A percentile compares a stretch with the other conserved stretches of the same genome.
Conservation (phyloP, 2,888 invertebrate genomes). For the Mantis religiosa region DNA sequence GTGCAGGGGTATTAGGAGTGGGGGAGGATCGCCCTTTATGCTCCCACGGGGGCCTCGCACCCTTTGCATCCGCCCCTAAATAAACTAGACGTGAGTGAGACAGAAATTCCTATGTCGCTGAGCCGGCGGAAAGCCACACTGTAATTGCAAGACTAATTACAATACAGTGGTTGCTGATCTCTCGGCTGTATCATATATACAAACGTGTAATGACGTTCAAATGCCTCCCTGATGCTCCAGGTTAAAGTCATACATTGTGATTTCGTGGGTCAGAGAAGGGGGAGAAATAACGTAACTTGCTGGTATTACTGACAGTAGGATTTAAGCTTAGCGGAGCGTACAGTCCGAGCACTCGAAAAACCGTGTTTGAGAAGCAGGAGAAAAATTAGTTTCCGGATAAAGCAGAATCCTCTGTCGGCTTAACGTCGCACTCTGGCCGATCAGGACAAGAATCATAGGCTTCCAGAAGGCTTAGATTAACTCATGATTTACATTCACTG, state of each 20-base stretch:
- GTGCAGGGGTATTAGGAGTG: background rate
- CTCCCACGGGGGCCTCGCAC: background rate
- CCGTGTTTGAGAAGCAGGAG: background rate
- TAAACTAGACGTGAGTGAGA: background rate
- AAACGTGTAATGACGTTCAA: constrained; percentile 18
- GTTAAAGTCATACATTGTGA: constrained; percentile 25
- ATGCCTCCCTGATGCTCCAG: constrained; percentile 17
- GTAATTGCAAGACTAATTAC: constrained; percentile 25
- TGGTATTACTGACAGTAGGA: constrained; percentile 20
- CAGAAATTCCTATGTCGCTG: background rate
- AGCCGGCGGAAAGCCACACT: constrained; percentile 14
- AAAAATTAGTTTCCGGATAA: background rate
- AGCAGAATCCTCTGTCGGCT: background rate
- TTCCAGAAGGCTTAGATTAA: background rate
- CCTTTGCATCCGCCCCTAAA: background rate
- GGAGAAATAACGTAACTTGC: constrained; percentile 17
- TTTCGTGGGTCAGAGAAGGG: background rate
- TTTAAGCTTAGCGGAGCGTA: constrained; percentile 3
- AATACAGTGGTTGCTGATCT: constrained; percentile 8
- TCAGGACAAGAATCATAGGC: background rate
- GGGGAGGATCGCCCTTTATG: background rate
- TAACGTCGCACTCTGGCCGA: background rate
- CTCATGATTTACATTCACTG: background rate
- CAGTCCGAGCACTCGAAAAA: background rate
- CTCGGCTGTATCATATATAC: background rate